phyloP scores from a whole-genome alignment of 1,140 invertebrate species.

The Apis cerana region DNA sequence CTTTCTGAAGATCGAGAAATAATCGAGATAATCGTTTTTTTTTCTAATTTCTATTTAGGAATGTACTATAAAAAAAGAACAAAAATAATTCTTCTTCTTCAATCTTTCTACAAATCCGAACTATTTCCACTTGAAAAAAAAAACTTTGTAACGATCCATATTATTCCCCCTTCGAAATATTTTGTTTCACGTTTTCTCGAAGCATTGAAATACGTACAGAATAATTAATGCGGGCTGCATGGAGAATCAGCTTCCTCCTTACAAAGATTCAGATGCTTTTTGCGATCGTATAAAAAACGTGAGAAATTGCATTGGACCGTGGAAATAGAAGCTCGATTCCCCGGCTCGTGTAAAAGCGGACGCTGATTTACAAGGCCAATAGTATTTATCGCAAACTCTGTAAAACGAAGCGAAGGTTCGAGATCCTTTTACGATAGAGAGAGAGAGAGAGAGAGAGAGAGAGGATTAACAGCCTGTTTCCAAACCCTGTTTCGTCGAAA shows the following conservation, averaged over 20 bases:
- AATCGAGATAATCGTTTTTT: too few species aligned
- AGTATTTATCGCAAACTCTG: background rate
- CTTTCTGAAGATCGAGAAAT: too few species aligned
- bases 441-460: too few species aligned
- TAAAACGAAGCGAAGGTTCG: slow-evolving; percentile 5
- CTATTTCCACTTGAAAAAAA: too few species aligned
- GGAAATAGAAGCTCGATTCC: background rate
- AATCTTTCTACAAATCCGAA: too few species aligned
- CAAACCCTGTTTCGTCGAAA: background rate
- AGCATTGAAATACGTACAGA: background rate
- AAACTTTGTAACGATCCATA: too few species aligned
- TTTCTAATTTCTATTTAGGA: too few species aligned
- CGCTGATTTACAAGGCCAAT: slow-evolving; percentile 20
- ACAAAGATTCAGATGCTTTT: background rate
- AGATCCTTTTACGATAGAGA: background rate
- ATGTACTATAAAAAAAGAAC: too few species aligned
- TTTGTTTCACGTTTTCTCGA: background rate
- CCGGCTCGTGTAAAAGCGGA: background rate
- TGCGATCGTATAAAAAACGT: background rate
- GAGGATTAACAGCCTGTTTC: background rate
- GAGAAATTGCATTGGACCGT: background rate
- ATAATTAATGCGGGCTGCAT: background rate
- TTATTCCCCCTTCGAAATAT: background rate
- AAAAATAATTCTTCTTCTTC: too few species aligned
- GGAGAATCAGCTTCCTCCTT: background rate